These are phyloP conservation scores for Emys orbicularis DNA, from an alignment of 2,797 vertebrate genomes.

Conservation along the genomic window DNA sequence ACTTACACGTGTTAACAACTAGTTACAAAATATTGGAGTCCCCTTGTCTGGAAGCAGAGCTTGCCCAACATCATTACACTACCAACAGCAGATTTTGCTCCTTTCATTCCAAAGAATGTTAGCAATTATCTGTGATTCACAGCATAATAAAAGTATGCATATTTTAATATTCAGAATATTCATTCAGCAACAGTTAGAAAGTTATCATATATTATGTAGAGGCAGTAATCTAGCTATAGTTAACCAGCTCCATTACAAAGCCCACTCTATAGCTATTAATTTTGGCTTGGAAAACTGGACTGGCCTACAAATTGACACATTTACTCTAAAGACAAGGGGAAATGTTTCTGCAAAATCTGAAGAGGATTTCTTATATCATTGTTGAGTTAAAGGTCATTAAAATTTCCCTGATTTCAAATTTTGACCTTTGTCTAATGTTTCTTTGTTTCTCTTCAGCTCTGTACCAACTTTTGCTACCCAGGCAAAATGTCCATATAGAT, in stretches of 20 bases:
- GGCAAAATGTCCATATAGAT: neutral
- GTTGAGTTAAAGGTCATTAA: neutral
- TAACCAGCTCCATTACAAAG: slow-evolving; percentile 20
- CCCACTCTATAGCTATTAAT: neutral
- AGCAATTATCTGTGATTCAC: slow-evolving; percentile 68
- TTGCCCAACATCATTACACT: slow-evolving; percentile 65
- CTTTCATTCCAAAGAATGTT: slow-evolving; percentile 63
- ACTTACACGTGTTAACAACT: slow-evolving; percentile 54
- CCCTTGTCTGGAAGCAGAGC: slow-evolving; percentile 61
- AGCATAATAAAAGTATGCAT: slow-evolving; percentile 40
- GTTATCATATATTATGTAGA: slow-evolving; percentile 25
- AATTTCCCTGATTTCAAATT: neutral
- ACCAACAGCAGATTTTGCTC: slow-evolving; percentile 65
- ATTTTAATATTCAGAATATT: slow-evolving; percentile 59
- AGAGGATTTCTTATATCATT: neutral
- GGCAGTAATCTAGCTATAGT: neutral
- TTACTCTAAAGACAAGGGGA: neutral
- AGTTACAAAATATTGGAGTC: slow-evolving; percentile 54
- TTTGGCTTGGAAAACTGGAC: neutral
- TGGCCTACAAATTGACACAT: neutral
- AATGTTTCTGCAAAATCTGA: neutral
- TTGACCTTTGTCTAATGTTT: accelerated
- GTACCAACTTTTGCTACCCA: neutral
- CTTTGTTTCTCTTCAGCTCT: neutral
- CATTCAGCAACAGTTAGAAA: slow-evolving; percentile 41